Percentiles rank a stretch among this genome's conserved stretches.
Evolutionary conservation across 2,888 invertebrate genomes (phyloP).

Genomic region (Unio delphinus): DNA sequence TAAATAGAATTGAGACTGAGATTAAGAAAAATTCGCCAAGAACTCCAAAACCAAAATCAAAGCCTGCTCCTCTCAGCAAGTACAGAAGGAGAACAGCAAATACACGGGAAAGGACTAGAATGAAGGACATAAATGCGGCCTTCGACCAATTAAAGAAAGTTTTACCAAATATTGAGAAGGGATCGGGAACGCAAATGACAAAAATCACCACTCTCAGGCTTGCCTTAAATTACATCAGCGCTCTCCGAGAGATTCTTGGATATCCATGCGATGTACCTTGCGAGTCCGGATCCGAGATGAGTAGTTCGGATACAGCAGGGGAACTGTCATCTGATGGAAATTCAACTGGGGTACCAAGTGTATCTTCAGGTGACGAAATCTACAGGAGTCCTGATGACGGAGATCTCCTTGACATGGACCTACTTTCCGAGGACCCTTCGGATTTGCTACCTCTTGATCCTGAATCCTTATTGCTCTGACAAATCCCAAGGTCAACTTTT

Average conservation of each 20-base stretch:
- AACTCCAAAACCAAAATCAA: conserved; percentile 72
- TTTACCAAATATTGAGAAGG: conserved; percentile 76
- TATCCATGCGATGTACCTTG: conserved; percentile 21
- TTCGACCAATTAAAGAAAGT: conserved; percentile 86
- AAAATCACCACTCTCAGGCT: conserved; percentile 90
- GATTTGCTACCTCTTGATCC: neutral
- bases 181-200: conserved; percentile 75
- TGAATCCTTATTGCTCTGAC: no score
- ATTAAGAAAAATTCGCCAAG: conserved; percentile 64
- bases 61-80: conserved; percentile 83
- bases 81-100: conserved; percentile 92
- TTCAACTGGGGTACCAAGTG: conserved; percentile 29
- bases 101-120: conserved; percentile 87
- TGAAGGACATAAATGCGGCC: conserved; percentile 91
- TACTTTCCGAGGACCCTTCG: conserved; percentile 20
- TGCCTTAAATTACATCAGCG: conserved; percentile 89
- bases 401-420: conserved; percentile 37
- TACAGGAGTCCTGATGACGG: conserved; percentile 41
- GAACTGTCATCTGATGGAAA: conserved; percentile 31
- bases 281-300: conserved; percentile 25
- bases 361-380: conserved; percentile 39
- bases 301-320: conserved; percentile 29
- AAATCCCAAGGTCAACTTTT: no score
- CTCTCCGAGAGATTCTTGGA: conserved; percentile 73
- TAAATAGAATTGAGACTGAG: conserved; percentile 75